phyloP scores from a whole-genome alignment of 2,797 vertebrate species.

The Channa striata region DNA sequence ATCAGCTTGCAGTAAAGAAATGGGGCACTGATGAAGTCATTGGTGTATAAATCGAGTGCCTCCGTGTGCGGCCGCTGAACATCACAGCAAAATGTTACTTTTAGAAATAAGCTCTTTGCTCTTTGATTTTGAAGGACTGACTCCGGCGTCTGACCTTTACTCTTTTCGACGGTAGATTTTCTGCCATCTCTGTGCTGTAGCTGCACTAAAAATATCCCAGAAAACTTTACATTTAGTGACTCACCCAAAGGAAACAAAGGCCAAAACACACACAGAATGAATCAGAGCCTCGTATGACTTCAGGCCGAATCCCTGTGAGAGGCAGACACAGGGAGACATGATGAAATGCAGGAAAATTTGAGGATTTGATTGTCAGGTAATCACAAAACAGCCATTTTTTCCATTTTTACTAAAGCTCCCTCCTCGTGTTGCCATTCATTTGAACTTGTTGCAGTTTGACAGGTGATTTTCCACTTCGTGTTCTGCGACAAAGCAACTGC shows the following conservation, averaged over 20 bases:
- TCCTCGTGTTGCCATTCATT: constrained; percentile 5
- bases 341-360: constrained; percentile 2
- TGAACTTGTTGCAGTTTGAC: constrained; percentile 30
- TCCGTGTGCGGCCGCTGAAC: constrained; percentile 3
- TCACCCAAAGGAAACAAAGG: constrained; percentile 26
- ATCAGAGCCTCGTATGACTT: constrained; percentile 1
- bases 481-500: constrained; percentile 12
- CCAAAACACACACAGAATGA: constrained; percentile 5
- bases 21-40: neutral
- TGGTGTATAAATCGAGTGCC: neutral
- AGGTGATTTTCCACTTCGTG: constrained; percentile 26
- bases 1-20: neutral
- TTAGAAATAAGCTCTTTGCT: constrained; percentile 47
- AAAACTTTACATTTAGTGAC: constrained; percentile 48
- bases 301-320: neutral
- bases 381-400: constrained; percentile 23
- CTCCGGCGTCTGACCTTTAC: constrained; percentile 52
- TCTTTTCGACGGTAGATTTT: constrained; percentile 51
- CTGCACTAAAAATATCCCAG: constrained; percentile 53
- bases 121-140: constrained; percentile 55
- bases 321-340: neutral
- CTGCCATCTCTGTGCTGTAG: constrained; percentile 24
- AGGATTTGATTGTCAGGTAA: constrained; percentile 54
- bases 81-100: constrained; percentile 38
- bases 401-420: constrained; percentile 10